Percentiles rank a stretch among this genome's conserved stretches.
Evolutionary conservation across 2,113 vertebrate genomes (phyloP).

Genomic region (Paratilapia polleni): DNA sequence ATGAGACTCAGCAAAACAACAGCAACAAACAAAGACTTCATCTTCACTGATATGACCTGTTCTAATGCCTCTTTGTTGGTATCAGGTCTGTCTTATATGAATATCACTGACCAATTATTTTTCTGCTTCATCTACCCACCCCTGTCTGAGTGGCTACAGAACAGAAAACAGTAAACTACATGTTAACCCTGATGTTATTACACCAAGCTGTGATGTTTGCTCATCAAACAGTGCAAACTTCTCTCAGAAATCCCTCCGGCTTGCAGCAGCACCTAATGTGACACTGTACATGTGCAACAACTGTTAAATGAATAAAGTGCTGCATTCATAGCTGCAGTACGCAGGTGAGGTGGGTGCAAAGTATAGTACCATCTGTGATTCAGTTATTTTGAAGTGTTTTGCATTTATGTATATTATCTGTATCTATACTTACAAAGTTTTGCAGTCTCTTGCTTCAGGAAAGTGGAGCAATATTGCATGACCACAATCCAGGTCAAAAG

Average conservation of each 20-base stretch:
- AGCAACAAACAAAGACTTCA: conserved; percentile 44
- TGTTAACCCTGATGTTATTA: neutral
- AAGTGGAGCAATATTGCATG: neutral
- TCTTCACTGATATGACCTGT: neutral
- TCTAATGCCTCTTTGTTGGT: neutral
- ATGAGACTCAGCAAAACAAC: conserved; percentile 35
- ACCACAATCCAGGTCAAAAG: neutral
- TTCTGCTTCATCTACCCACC: neutral
- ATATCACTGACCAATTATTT: conserved; percentile 25
- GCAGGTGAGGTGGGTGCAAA: neutral
- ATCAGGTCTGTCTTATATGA: neutral
- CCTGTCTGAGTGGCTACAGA: neutral
- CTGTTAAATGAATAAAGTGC: neutral
- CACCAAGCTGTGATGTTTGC: conserved; percentile 5
- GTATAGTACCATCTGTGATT: no score
- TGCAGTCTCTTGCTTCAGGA: neutral
- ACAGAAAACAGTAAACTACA: neutral
- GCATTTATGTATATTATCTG: neutral
- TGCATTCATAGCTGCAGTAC: neutral
- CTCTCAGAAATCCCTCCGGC: no score
- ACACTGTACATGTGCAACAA: neutral
- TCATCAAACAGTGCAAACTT: neutral
- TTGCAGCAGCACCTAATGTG: neutral
- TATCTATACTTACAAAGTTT: no score
- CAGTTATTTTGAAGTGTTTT: neutral